phyloP scores from a whole-genome alignment of 2,797 vertebrate genomes.

The Leptodactylus fallax region DNA sequence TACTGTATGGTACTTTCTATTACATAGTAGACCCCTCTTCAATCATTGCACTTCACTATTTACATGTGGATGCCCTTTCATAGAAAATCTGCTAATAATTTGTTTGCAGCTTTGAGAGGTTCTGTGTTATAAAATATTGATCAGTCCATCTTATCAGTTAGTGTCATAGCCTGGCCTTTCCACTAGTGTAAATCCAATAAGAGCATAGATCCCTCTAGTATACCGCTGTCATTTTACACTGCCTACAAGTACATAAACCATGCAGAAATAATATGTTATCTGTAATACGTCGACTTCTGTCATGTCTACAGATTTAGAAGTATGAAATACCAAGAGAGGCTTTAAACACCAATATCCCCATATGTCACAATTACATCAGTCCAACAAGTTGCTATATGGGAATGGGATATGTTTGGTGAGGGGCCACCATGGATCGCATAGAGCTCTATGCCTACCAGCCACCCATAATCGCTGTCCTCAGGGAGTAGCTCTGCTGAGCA shows the following conservation, averaged over 20 bases:
- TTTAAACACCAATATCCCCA: neutral
- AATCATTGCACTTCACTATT: neutral
- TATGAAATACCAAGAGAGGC: neutral
- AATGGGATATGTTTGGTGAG: neutral
- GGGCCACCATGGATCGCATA: neutral
- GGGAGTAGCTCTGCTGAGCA: neutral
- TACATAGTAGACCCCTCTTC: neutral
- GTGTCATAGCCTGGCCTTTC: slow-evolving; percentile 42
- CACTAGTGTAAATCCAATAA: slow-evolving; percentile 53
- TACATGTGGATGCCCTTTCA: neutral
- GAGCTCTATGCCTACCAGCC: neutral
- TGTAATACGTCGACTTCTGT: slow-evolving; percentile 24
- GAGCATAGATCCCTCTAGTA: slow-evolving; percentile 33
- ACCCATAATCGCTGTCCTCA: neutral
- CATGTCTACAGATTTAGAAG: slow-evolving; percentile 22
- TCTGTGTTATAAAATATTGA: slow-evolving; percentile 36
- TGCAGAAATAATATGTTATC: slow-evolving; percentile 32
- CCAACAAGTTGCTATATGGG: neutral
- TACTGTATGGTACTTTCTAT: too few species aligned
- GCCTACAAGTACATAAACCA: slow-evolving; percentile 35
- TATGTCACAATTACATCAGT: neutral
- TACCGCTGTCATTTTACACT: slow-evolving; percentile 39
- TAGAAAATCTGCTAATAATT: neutral
- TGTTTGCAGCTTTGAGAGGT: neutral
- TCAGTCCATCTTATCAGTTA: slow-evolving; percentile 44